Base-by-base conservation (phyloP, 2,797 vertebrate genomes). In the Calcarius lapponicus region DNA sequence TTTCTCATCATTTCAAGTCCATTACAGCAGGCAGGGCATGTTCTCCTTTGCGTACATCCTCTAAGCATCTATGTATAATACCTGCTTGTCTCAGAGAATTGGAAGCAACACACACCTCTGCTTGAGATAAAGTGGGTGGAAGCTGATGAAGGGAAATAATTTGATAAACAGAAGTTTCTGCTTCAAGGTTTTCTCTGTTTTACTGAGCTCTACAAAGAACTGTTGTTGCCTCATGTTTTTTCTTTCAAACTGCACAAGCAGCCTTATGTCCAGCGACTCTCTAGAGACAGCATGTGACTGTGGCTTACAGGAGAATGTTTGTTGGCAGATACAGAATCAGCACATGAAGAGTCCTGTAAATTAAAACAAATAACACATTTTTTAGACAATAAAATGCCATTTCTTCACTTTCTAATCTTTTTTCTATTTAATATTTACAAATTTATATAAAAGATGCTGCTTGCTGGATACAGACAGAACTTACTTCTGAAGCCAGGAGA, bases 401-500 rank as follows among this genome's bases (percentile, higher is more conserved):
- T 40, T 61, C 38, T 84, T 93, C 6, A 21, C 4, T 42, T 60
- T 69, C 81, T 40, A 18, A 50, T 72, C 16, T 74, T 34, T 66
- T 26, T 50, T 81, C 78, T 90, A 58, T 84, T 88, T 69, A 69
- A 10, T 67, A 58, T 93, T 91, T 78, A 45, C 42, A 86, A 79
- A 73, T n/a, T 90, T 90, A 32, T 62, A 57, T 60, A 57, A 91
- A 81, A 80, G 40, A 65, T 90, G 40, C 31, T 3, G 2, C 58
- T 97, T 85, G 76, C 72, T 90, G 79, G 48, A 93, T 74, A 89
- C 70, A 91, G 86, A 73, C 81, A 86, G 88, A 80, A 97, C 97
- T 98, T 98, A 98, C 97, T 97, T 97, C 97, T 97, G 95, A 92
- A 97, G 95, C 88, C 94, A 94, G 97, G 96, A 97, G 97, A 96